These are phyloP conservation scores for Nasonia oneida DNA, from an alignment of 2,888 invertebrate genomes.

Conservation along the genomic window DNA sequence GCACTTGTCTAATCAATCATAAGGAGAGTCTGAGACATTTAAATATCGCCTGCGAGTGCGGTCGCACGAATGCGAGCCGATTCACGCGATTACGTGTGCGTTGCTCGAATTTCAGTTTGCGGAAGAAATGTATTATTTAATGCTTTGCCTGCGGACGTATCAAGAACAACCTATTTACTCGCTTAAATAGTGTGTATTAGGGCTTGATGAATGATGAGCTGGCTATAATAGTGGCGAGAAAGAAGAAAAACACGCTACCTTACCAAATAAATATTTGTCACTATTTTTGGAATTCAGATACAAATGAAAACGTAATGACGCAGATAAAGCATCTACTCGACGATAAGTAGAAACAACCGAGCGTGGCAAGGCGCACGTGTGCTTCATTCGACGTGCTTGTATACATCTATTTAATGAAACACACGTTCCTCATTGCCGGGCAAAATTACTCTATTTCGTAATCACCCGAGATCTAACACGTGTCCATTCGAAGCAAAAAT, in stretches of 20 bases:
- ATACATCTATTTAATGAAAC: neutral
- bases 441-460: conserved; percentile 5
- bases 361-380: neutral
- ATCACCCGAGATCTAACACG: neutral
- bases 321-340: neutral
- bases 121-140: conserved; percentile 3
- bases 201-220: neutral
- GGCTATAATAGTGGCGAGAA: neutral
- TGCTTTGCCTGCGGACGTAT: neutral
- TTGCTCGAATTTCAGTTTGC: conserved; percentile 21
- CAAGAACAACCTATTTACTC: neutral
- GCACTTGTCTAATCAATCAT: conserved; percentile 22
- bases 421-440: neutral
- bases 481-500: neutral
- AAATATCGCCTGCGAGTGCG: conserved; percentile 21
- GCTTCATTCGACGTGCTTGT: neutral
- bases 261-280: neutral
- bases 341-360: neutral
- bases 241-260: neutral
- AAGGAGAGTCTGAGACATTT: neutral
- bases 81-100: conserved; percentile 49
- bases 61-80: conserved; percentile 36
- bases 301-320: neutral
- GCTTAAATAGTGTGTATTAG: no score
- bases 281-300: neutral